Evolutionary conservation across 2,113 vertebrate genomes (phyloP).

Genomic region (Corvus hawaiiensis): DNA sequence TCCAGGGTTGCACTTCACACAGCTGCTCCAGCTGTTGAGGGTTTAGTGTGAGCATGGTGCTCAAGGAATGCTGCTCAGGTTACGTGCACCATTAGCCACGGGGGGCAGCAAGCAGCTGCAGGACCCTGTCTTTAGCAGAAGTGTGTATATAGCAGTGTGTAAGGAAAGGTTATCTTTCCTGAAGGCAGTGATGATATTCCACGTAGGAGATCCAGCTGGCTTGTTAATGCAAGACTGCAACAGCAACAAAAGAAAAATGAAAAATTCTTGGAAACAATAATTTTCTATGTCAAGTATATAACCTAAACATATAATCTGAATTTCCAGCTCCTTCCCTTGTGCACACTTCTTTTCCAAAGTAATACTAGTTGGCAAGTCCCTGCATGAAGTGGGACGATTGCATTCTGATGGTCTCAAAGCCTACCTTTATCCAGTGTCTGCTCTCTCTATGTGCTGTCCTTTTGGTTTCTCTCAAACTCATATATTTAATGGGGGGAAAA

Average conservation of each 20-base stretch:
- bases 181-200: not conserved
- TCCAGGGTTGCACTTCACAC: not conserved
- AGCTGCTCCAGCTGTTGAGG: not conserved
- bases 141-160: not conserved
- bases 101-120: not conserved
- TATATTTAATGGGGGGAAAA: not conserved
- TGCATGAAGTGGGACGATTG: not conserved
- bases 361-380: not conserved
- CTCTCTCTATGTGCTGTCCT: not conserved
- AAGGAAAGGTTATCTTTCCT: not conserved
- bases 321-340: not conserved
- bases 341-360: not conserved
- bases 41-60: not conserved
- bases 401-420: not conserved
- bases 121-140: not conserved
- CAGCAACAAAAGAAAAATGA: not conserved
- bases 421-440: not conserved
- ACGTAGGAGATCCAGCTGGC: not conserved
- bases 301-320: not conserved
- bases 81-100: fast-evolving
- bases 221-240: not conserved
- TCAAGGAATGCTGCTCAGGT: not conserved
- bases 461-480: not conserved
- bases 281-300: not conserved
- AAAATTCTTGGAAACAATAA: not conserved